A percentile compares a stretch with the other conserved stretches of the same genome.
Evolutionary conservation across 2,888 invertebrate species (phyloP).

Genomic region (Cremastobaeus sp.): DNA sequence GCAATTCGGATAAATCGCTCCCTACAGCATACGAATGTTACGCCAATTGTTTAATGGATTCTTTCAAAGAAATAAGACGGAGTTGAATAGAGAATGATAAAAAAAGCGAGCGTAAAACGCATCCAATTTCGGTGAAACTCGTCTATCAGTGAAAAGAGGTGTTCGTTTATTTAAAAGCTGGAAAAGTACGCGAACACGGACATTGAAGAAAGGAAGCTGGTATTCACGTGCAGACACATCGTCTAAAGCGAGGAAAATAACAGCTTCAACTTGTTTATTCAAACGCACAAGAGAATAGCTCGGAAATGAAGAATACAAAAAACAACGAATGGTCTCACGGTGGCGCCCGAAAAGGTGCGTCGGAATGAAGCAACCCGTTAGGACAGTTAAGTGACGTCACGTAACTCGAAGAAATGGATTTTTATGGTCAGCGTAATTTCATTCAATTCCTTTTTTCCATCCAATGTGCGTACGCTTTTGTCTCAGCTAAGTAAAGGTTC

Average conservation of each 20-base stretch:
- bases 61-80: conserved; percentile 20
- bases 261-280: conserved; percentile 54
- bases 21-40: conserved; percentile 7
- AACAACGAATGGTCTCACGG: conserved; percentile 11
- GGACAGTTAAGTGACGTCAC: conserved; percentile 1
- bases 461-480: too few species aligned
- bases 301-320: conserved; percentile 17
- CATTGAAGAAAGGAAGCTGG: conserved; percentile 35
- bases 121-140: conserved; percentile 44
- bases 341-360: conserved; percentile 24
- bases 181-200: conserved; percentile 44
- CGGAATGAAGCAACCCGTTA: conserved; percentile 33
- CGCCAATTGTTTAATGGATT: conserved; percentile 47
- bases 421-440: conserved; percentile 7
- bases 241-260: conserved; percentile 49
- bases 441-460: not conserved
- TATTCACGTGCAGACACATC: conserved; percentile 50
- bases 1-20: conserved; percentile 23
- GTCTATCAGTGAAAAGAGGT: conserved; percentile 49
- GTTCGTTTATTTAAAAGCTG: conserved; percentile 58
- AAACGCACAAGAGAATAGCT: conserved; percentile 30
- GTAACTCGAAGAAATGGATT: conserved; percentile 16
- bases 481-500: too few species aligned
- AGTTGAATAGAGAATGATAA: conserved; percentile 39
- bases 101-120: conserved; percentile 25